Base-by-base conservation (phyloP, 2,797 vertebrate genomes). In the Orientallactaga sibirica region DNA sequence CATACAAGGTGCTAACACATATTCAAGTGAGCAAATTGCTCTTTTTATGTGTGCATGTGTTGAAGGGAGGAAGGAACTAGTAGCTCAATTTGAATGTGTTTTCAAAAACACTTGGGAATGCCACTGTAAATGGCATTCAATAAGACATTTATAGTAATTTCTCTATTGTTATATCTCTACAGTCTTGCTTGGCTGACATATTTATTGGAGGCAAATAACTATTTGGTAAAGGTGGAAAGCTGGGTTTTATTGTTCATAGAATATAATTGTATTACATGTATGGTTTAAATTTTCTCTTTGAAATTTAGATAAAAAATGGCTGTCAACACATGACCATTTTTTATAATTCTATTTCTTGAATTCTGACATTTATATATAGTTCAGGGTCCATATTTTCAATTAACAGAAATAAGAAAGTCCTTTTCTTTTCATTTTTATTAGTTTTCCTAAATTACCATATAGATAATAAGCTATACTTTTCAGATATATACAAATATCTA, bases 301-400 rank as follows among this genome's bases (percentile, higher is more conserved):
- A 96, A 97, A 96, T 96, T 95, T 78, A 93, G 90, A 93, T 94
- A 90, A 93, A 96, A 37, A 86, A 90, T 52, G 5, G 55, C 25
- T 90, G 89, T 81, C 93, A 75, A 52, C 52, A 1, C 0, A 86
- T 86, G 91, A 68, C 82, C 62, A 24, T n/a, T 29, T 48, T 91
- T 75, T 62, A 84, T 41, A 90, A 4, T 29, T 55, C 27, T 22
- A 4, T 12, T 5, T 43, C 70, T 6, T 0, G 0, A 43, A 79
- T 52, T 86, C 0, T 77, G 73, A 22, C 55, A 64, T 55, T 93
- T 78, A 62, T 64, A 92, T 70, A 20, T 76, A 73, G 74, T 22
- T 61, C 43, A 11, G 19, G 64, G 86, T 14, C 52, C 0, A 1
- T 55, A 48, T 33, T 8, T 88, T 95, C 18, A 0, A 3, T 81